phyloP scores from a whole-genome alignment of 2,888 invertebrate species.

The Agrochola lota region DNA sequence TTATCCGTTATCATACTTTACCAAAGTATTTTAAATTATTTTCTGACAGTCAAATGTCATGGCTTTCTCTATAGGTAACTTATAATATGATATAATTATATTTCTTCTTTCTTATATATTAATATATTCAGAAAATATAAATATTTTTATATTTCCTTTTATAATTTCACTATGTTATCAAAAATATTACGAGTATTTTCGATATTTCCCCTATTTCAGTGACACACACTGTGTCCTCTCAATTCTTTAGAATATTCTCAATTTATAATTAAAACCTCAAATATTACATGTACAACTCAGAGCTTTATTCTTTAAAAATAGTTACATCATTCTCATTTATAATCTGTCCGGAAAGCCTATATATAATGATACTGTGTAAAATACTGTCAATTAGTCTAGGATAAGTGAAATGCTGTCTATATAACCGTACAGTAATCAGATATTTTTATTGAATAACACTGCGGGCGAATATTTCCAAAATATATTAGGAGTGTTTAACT shows the following conservation, averaged over 20 bases:
- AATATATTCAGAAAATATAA: slow-evolving; percentile 4
- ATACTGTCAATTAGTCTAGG: slow-evolving; percentile 81
- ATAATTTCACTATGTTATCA: not conserved
- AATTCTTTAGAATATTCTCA: slow-evolving; percentile 5
- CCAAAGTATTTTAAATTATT: not conserved
- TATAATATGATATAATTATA: not conserved
- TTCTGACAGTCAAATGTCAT: slow-evolving; percentile 4
- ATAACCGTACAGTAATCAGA: slow-evolving; percentile 29
- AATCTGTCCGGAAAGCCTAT: slow-evolving; percentile 40
- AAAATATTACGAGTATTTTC: not conserved
- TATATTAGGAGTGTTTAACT: slow-evolving; percentile 53
- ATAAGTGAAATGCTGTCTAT: slow-evolving; percentile 70
- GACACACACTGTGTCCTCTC: slow-evolving; percentile 8
- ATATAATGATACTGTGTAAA: slow-evolving; percentile 43
- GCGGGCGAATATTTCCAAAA: slow-evolving; percentile 53
- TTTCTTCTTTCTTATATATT: not conserved
- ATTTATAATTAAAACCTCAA: slow-evolving; percentile 33
- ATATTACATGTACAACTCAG: slow-evolving; percentile 49
- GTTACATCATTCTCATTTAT: slow-evolving; percentile 24
- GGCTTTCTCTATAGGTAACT: not conserved
- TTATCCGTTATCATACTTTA: not conserved
- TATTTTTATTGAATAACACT: slow-evolving; percentile 42
- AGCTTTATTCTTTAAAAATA: slow-evolving; percentile 57
- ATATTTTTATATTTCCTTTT: not conserved
- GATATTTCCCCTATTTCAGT: not conserved